Percentiles rank a stretch among this genome's conserved stretches.
phyloP scores from a whole-genome alignment of 2,888 invertebrate species.

The Cephalotes varians region DNA sequence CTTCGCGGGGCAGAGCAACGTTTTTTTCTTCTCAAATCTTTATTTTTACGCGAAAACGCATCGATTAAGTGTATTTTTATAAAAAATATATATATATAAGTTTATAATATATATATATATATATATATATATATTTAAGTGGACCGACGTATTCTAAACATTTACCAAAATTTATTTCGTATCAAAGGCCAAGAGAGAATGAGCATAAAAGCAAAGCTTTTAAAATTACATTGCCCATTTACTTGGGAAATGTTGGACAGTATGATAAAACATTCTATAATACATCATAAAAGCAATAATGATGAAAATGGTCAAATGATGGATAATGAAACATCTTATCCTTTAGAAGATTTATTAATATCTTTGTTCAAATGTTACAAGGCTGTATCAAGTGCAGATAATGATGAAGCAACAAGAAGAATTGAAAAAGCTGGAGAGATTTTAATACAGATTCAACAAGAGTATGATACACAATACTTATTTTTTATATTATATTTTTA shows the following conservation, averaged over 20 bases:
- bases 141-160: no score
- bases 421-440: constrained; percentile 5
- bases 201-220: not conserved
- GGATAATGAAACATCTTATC: not conserved
- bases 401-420: not conserved
- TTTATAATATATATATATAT: no score
- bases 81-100: no score
- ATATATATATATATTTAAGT: no score
- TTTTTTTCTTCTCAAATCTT: no score
- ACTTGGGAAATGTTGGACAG: constrained; percentile 7
- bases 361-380: no score
- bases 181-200: not conserved
- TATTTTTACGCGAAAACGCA: no score
- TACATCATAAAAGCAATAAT: no score
- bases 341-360: not conserved
- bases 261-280: not conserved
- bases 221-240: constrained; percentile 26
- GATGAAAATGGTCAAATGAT: not conserved
- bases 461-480: not conserved
- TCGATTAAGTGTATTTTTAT: no score
- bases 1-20: no score
- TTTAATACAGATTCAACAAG: constrained; percentile 8
- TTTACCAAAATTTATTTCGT: no score
- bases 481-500: not conserved
- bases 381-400: not conserved